These are phyloP conservation scores for Cephalotes varians DNA, from an alignment of 2,888 invertebrate genomes.

Conservation along the genomic window DNA sequence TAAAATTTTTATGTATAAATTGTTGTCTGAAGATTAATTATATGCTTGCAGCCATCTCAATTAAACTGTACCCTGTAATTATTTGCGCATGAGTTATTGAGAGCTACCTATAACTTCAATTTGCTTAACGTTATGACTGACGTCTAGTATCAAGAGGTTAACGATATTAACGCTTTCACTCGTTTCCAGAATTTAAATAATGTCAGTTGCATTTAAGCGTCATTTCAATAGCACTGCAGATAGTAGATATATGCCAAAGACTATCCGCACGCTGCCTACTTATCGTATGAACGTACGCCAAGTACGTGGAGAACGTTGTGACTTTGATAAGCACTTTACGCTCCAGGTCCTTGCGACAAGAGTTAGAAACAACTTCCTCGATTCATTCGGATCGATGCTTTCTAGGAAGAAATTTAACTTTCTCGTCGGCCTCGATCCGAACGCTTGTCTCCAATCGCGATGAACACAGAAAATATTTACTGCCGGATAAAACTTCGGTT, in stretches of 20 bases:
- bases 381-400: conserved; percentile 15
- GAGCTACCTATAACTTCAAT: not conserved
- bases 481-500: not conserved
- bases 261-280: not conserved
- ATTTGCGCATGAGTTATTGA: not conserved
- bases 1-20: not conserved
- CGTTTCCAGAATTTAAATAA: conserved; percentile 7
- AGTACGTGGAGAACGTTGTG: not conserved
- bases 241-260: conserved; percentile 24
- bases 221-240: not conserved
- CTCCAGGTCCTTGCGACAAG: not conserved
- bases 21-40: not conserved
- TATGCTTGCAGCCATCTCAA: not conserved
- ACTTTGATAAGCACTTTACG: conserved; percentile 32
- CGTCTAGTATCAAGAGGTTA: not conserved
- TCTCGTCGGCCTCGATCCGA: conserved; percentile 17
- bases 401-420: conserved; percentile 42
- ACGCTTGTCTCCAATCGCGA: conserved; percentile 32
- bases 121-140: not conserved
- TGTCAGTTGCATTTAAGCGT: not conserved
- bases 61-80: not conserved
- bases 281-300: not conserved
- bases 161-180: conserved; percentile 23
- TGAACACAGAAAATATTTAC: not conserved
- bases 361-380: not conserved